Evolutionary conservation across 2,797 vertebrate species (phyloP), one percentile per base, ranked within the genome.

Genomic region (Leuciscus waleckii): DNA sequence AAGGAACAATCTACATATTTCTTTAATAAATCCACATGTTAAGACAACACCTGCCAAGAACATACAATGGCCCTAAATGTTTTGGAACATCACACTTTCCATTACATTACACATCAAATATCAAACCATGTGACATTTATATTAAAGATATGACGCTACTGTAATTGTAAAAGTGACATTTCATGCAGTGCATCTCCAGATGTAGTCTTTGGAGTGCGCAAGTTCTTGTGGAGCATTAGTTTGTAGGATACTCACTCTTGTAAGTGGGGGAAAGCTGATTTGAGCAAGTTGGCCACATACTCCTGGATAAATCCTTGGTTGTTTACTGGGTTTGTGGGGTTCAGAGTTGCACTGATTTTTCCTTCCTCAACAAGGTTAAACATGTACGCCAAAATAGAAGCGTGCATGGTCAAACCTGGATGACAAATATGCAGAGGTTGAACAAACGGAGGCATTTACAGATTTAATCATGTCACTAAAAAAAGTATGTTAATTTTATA

Each of bases 331-430:
- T 91, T 97, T 73, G 96, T 92, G 19, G 98, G 97, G 92, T 98
- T 99, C 87, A 99, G 91, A 0, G 94, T 92, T 81, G 96, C 95
- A 90, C 94, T 98, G 93, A 99, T 99, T 93, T 99, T 99, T 70
- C 98, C 98, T 93, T 99, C 98, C 94, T 99, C 98, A 91, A 99
- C 98, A 91, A 99, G 94, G 94, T 99, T 99, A 92, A 99, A 99
- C 98, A 99, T 99, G 94, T 99, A 99, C 32, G 97, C 98, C 89
- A 99, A 95, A 93, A 99, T 99, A 69, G 98, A 99, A 0, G 98
- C 98, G 35, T 99, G 98, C 98, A 99, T 99, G 37, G 98, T 99
- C 92, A 99, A 95, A 89, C 98, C 98, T 99, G 93, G 82, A 71
- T 56, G 13, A 51, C n/a, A 86, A 65, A 76, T 7, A 54, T 65